Conservation (phyloP, 1,140 invertebrate genomes). For the Leptopilina clavipes region DNA sequence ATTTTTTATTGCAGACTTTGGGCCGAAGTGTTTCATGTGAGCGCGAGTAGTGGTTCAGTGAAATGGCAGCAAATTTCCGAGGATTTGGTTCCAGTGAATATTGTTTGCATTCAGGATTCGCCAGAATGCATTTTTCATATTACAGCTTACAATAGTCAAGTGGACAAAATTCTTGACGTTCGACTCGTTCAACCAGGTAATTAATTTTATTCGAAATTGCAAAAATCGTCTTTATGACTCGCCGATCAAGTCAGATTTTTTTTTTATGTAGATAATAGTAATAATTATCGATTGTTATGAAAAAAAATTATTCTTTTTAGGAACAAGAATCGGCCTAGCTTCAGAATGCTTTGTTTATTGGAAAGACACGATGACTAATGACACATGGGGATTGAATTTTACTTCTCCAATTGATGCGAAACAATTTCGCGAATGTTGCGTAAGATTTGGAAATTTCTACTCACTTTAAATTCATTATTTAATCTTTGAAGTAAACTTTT, state of each 20-base stretch:
- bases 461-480: too few species aligned
- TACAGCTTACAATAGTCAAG: constrained; percentile 98
- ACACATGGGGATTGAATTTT: constrained; percentile 99
- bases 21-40: constrained; percentile 98
- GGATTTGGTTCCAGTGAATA: constrained; percentile 97
- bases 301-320: constrained; percentile 77
- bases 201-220: too few species aligned
- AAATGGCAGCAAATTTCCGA: constrained; percentile 98
- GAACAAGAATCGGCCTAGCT: constrained; percentile 96
- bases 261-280: too few species aligned
- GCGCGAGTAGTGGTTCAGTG: constrained; percentile 90
- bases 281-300: too few species aligned
- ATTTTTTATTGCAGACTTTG: constrained; percentile 84
- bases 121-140: constrained; percentile 98
- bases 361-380: constrained; percentile 97
- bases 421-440: constrained; percentile 97
- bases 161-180: constrained; percentile 98
- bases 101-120: constrained; percentile 96
- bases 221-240: too few species aligned
- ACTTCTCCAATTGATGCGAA: constrained; percentile 97
- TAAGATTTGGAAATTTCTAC: constrained; percentile 82
- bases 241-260: too few species aligned
- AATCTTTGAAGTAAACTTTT: too few species aligned
- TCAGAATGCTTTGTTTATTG: constrained; percentile 99
- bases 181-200: constrained; percentile 96